These are phyloP conservation scores for Phyto melanocephala DNA, from an alignment of 2,888 invertebrate species.

Conservation along the genomic window DNA sequence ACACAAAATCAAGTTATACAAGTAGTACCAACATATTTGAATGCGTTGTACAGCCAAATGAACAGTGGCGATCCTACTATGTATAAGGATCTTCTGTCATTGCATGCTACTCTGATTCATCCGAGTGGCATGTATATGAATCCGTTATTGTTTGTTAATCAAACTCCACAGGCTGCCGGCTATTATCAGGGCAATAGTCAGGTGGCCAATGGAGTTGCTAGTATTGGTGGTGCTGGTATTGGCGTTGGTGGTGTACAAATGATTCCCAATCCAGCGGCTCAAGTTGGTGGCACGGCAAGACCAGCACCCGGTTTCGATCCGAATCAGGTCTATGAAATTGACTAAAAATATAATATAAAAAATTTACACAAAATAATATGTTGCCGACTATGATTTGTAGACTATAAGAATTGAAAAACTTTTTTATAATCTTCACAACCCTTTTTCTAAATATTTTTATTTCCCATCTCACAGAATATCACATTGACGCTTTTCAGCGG, in stretches of 20 bases:
- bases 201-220: constrained; percentile 48
- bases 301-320: constrained; percentile 71
- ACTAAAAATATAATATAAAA: constrained; percentile 66
- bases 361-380: constrained; percentile 6
- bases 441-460: no score
- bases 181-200: constrained; percentile 69
- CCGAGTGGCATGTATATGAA: constrained; percentile 78
- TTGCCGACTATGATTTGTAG: constrained; percentile 24
- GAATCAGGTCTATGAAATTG: constrained; percentile 75
- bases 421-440: no score
- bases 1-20: constrained; percentile 82
- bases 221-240: constrained; percentile 38
- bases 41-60: constrained; percentile 82
- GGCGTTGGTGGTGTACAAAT: constrained; percentile 23
- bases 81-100: constrained; percentile 76
- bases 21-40: constrained; percentile 81
- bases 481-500: no score
- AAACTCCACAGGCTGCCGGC: constrained; percentile 74
- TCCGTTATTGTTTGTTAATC: constrained; percentile 76
- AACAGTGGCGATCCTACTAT: constrained; percentile 78
- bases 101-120: constrained; percentile 75
- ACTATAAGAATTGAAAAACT: constrained; percentile 29
- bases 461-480: no score
- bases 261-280: constrained; percentile 42
- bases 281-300: constrained; percentile 41